phyloP scores from a whole-genome alignment of 2,888 invertebrate species.

The Pseudococcus viburni region DNA sequence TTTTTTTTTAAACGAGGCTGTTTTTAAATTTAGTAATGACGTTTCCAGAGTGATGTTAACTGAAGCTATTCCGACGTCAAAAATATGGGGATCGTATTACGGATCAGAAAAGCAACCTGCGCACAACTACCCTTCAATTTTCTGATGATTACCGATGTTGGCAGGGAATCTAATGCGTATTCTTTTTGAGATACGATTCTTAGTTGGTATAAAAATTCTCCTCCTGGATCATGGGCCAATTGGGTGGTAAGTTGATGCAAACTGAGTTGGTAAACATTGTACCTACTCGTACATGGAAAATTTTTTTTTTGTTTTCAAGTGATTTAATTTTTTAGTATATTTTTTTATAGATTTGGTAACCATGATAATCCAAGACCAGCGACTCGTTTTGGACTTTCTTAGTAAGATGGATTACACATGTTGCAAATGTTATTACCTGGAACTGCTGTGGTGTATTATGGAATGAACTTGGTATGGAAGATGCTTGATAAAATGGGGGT shows the following conservation, averaged over 20 bases:
- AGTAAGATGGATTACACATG: conserved; percentile 88
- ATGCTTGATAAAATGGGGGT: conserved; percentile 74
- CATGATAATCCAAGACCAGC: conserved; percentile 82
- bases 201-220: conserved; percentile 77
- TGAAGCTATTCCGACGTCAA: conserved; percentile 76
- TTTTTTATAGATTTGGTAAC: conserved; percentile 80
- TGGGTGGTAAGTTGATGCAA: conserved; percentile 76
- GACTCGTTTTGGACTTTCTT: conserved; percentile 79
- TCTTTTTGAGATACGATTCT: conserved; percentile 74
- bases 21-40: no score
- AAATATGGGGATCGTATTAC: conserved; percentile 77
- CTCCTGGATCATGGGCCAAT: conserved; percentile 76
- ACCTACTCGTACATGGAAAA: no score
- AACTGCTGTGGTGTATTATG: conserved; percentile 88
- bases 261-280: neutral
- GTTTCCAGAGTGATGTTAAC: conserved; percentile 75
- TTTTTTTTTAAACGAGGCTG: no score
- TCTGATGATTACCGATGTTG: conserved; percentile 75
- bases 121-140: conserved; percentile 81
- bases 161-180: conserved; percentile 72
- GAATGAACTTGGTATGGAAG: conserved; percentile 83
- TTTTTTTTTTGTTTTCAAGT: no score
- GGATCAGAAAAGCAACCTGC: conserved; percentile 73
- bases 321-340: no score
- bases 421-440: conserved; percentile 86